Evolutionary conservation across 2,888 invertebrate species (phyloP), one percentile per base, ranked within the genome.

Genomic region (Monopis laevigella): DNA sequence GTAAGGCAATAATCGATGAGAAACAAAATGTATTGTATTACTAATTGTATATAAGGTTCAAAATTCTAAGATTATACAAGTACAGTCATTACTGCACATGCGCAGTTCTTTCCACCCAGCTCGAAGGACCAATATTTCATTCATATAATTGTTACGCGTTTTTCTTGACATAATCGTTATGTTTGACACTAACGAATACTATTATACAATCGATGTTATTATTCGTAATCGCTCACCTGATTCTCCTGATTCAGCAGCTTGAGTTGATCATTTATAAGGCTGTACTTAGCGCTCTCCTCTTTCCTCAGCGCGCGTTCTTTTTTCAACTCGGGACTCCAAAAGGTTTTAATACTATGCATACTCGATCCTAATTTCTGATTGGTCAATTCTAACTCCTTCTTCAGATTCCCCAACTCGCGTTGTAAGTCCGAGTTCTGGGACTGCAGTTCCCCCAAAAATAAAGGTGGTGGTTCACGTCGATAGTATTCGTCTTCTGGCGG

Each of bases 301-400:
- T 98, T 98, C 53, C 98, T 84, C 56, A 98, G 71, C 40, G 96
- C 95, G 50, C 98, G 83, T 80, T 99, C 98, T 78, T 98, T 97
- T 83, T 99, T 99, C 70, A 99, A 83, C 82, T 99, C 99, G 13
- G 99, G 99, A 66, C 97, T 97, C 99, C 99, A 99, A 82, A 99
- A 99, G 42, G 98, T 98, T 84, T 98, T 98, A 75, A 99, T 99
- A 80, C 96, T 97, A 82, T 98, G 98, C 98, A 99, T 99, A 60
- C 94, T 95, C 65, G 96, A 96, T 69, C 96, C 95, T 57, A 98
- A 86, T 80, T 98, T 98, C 82, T 98, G 96, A 74, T 96, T 96
- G 51, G 96, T 96, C 64, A 96, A 84, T 83, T 96, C 96, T 61
- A 96, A 84, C 66, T 96, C 96, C 67, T 95, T 93, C 77, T 95